Conservation (phyloP, 2,113 vertebrate genomes). For the Plectropomus leopardus region DNA sequence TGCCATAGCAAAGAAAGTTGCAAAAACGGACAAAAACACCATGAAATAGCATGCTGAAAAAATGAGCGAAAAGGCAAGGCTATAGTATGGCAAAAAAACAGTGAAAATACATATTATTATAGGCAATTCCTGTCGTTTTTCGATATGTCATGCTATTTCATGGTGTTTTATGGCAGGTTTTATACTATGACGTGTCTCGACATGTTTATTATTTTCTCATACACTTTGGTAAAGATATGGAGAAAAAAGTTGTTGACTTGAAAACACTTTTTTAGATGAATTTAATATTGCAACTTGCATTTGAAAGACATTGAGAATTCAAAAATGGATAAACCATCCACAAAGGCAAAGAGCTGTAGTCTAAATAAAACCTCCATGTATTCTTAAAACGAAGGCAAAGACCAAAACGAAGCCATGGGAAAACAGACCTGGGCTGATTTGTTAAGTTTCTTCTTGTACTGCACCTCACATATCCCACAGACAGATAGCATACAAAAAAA, state of each 20-base stretch:
- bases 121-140: too few relatives aligned
- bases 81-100: too few relatives aligned
- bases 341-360: slow-evolving; percentile 58
- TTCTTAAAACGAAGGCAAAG: slow-evolving; percentile 12
- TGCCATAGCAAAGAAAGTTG: too few relatives aligned
- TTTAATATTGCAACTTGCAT: slow-evolving; percentile 79
- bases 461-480: slow-evolving; percentile 47
- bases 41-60: too few relatives aligned
- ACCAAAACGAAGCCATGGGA: slow-evolving; percentile 30
- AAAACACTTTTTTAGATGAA: slow-evolving; percentile 55
- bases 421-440: slow-evolving; percentile 36
- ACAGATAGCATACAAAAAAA: slow-evolving; percentile 39
- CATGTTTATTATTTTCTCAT: too few relatives aligned
- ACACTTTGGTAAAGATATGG: background rate
- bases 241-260: slow-evolving; percentile 25
- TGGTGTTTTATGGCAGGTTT: too few relatives aligned
- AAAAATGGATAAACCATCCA: slow-evolving; percentile 62
- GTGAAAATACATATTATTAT: too few relatives aligned
- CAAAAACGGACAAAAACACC: too few relatives aligned
- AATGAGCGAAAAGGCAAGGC: too few relatives aligned
- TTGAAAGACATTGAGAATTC: slow-evolving; percentile 69
- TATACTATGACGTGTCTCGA: too few relatives aligned
- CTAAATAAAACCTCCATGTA: slow-evolving; percentile 14
- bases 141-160: too few relatives aligned
- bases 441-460: slow-evolving; percentile 30